Conservation (phyloP, 2,797 vertebrate species). For the Argentina silus region DNA sequence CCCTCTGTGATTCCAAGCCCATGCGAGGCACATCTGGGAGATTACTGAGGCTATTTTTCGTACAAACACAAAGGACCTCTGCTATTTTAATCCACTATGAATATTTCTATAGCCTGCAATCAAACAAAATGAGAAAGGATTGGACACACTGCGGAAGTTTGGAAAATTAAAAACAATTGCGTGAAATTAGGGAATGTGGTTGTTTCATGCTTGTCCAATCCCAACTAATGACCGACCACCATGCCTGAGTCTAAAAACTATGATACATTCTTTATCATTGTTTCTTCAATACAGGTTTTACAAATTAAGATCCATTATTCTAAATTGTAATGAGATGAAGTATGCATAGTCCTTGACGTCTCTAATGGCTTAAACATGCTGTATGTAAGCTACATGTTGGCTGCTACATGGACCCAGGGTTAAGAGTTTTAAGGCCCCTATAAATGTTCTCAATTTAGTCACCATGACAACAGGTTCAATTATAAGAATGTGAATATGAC, state of each 20-base stretch:
- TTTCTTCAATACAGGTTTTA: neutral
- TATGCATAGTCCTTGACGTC: slow-evolving; percentile 25
- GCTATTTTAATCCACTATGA: slow-evolving; percentile 70
- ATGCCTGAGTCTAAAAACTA: slow-evolving; percentile 3
- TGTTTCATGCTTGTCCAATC: slow-evolving; percentile 57
- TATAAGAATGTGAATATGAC: slow-evolving; percentile 39
- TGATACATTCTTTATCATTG: neutral
- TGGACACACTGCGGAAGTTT: slow-evolving; percentile 61
- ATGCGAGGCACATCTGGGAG: slow-evolving; percentile 74
- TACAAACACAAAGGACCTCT: slow-evolving; percentile 58
- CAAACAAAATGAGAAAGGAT: slow-evolving; percentile 61
- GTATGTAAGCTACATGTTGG: neutral
- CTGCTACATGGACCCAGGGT: slow-evolving; percentile 6
- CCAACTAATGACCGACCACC: slow-evolving; percentile 48
- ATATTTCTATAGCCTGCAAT: slow-evolving; percentile 68
- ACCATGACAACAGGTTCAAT: neutral
- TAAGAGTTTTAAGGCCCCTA: neutral
- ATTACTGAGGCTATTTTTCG: slow-evolving; percentile 53
- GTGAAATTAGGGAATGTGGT: slow-evolving; percentile 51
- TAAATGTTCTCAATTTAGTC: neutral
- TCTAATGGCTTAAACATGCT: slow-evolving; percentile 11
- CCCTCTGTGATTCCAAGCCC: slow-evolving; percentile 57
- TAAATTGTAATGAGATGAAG: slow-evolving; percentile 46
- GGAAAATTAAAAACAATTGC: slow-evolving; percentile 62
- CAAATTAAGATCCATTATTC: neutral